Conservation (phyloP, 1,140 invertebrate species). For the Cyrtorhinus lividipennis region DNA sequence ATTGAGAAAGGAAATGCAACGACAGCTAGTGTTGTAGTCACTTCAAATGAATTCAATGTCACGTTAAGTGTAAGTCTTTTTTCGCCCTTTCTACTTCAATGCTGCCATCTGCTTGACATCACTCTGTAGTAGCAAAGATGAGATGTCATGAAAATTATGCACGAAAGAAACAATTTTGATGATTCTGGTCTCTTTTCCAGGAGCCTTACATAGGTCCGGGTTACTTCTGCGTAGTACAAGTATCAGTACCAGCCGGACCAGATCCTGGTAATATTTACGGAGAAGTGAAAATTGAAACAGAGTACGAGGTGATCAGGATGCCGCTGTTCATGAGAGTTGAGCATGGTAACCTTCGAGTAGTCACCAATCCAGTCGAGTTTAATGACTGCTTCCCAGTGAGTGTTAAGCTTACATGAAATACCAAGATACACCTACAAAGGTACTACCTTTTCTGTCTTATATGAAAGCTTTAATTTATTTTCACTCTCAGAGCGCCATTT, state of each 20-base stretch:
- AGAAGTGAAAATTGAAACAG: conserved; percentile 55
- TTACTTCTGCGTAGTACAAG: conserved; percentile 55
- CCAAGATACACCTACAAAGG: too few relatives aligned
- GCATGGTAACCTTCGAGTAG: conserved; percentile 40
- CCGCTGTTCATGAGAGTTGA: conserved; percentile 46
- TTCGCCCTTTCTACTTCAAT: too few relatives aligned
- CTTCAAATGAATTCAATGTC: conserved; percentile 27
- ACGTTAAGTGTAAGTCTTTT: conserved; percentile 24
- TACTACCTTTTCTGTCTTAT: background rate
- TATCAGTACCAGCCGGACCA: conserved; percentile 51
- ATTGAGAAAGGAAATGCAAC: conserved; percentile 46
- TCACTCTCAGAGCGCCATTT: conserved; percentile 55
- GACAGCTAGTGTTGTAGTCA: conserved; percentile 28
- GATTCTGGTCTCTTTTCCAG: conserved; percentile 7
- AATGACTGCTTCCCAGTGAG: conserved; percentile 71
- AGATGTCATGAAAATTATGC: too few relatives aligned
- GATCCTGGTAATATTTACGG: conserved; percentile 52
- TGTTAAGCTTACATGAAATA: too few relatives aligned
- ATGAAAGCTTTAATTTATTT: background rate
- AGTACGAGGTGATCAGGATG: conserved; percentile 49
- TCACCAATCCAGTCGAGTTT: conserved; percentile 51
- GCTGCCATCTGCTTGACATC: too few relatives aligned
- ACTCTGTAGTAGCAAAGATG: too few relatives aligned
- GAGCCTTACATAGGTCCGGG: conserved; percentile 42
- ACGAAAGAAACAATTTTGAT: too few relatives aligned